Base-by-base conservation (phyloP, 1,140 invertebrate species). In the Habropoda laboriosa region DNA sequence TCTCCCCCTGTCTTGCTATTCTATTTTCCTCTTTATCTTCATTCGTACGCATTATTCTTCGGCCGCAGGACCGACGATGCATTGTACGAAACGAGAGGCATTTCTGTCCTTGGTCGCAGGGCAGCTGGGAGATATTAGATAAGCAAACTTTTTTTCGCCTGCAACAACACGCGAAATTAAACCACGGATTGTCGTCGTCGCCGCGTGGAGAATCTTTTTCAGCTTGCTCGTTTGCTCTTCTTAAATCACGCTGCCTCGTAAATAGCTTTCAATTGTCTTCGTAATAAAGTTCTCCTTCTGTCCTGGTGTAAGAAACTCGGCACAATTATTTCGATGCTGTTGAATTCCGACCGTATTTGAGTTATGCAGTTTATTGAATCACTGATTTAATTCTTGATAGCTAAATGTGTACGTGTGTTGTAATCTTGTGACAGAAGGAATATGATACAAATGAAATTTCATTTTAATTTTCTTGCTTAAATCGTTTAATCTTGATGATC, bases 141-240 rank as follows among this genome's bases (percentile, higher is more conserved):
- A 77, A 67, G 32, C 47, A 18, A 32, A 60, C 60, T 42, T n/a
- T 60, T 77, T 49, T 40, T 24, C 47, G 16, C 6, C 24, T 18
- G 42, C 53, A 68, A 18, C n/a, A 40, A 58, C 60, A 32, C 42
- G 40, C 75, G 13, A 77, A 71, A 70, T 77, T 77, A 58, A 70
- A 58, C 24, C 60, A 21, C 21, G 42, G 32, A 49, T 71, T 57
- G 51, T 47, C 42, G 55, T 47, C 42, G 55, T 42, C 64, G n/a
- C 13, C 32, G 32, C 35, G 38, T 35, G 38, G 61, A 55, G 60
- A 53, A 53, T 66, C 42, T 49, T 27, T 49, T 49, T n/a, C 40
- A 38, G 16, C 0, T 21, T 6, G 40, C 30, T 67, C 61, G 40
- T 76, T 76, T 67, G 45, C 30, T 24, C 40, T 51, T 67, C 38